phyloP scores from a whole-genome alignment of 1,140 invertebrate species.

The Cephus cinctus region DNA sequence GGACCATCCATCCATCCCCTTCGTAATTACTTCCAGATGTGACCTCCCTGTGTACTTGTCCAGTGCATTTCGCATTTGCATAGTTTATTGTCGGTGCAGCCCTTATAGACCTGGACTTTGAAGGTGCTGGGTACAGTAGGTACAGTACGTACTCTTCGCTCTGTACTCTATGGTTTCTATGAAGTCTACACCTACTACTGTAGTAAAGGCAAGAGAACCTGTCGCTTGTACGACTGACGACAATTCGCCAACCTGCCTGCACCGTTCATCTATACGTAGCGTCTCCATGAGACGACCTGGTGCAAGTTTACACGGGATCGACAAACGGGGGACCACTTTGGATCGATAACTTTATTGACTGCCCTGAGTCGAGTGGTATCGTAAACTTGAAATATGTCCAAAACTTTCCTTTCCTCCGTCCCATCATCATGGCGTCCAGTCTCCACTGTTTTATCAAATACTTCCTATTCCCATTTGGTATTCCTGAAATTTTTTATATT shows the following conservation, averaged over 20 bases:
- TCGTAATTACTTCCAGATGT: slow-evolving; percentile 35
- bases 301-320: neutral
- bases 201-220: too few species aligned
- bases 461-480: too few species aligned
- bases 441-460: too few species aligned
- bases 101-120: too few species aligned
- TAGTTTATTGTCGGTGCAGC: neutral
- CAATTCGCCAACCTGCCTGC: slow-evolving; percentile 1
- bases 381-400: slow-evolving; percentile 20
- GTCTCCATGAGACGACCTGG: neutral
- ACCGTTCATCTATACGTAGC: neutral
- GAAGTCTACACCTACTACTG: too few species aligned
- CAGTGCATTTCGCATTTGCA: neutral
- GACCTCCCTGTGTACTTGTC: too few species aligned
- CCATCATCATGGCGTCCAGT: too few species aligned
- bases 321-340: slow-evolving; percentile 6
- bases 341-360: slow-evolving; percentile 18
- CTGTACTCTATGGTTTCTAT: neutral
- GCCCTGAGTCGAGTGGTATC: too few species aligned
- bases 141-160: too few species aligned
- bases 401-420: too few species aligned
- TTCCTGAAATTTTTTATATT: too few species aligned
- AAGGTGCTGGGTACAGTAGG: too few species aligned
- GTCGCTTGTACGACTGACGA: neutral
- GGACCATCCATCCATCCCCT: slow-evolving; percentile 1